Base-by-base conservation (phyloP, 2,797 vertebrate species). In the Acipenser oxyrinchus region DNA sequence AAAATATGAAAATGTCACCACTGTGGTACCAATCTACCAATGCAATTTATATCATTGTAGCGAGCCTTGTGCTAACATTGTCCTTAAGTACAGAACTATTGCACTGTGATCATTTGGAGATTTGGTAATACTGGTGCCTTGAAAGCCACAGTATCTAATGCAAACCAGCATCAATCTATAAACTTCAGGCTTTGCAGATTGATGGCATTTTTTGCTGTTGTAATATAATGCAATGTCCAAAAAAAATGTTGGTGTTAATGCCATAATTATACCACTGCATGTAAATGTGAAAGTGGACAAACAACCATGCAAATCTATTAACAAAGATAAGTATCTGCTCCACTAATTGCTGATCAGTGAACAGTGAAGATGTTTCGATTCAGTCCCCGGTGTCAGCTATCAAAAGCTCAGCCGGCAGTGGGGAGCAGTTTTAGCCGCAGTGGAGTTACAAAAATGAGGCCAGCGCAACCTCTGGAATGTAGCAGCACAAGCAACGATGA, bases 381-480 rank as follows among this genome's bases (percentile, higher is more conserved):
- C 23, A 37, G 23, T 37, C 23, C 23, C 51, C 51, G 6, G 49
- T 10, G 37, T 57, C 18, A 65, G 18, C 62, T 48, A 6, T 8
- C 18, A 6, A 10, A 9, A n/a, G 7, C 10, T 10, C 55, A 58
- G 55, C 55, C 55, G 4, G 12, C 10, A n/a, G 55, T 6, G 55
- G 55, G 55, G 48, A 8, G 49, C 60, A 37, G 8, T 64, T 58
- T 66, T 18, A 64, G 49, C 55, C 7, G 62, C 67, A 60, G 68
- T 18, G 0, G 68, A 72, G 76, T 50, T 62, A 68, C 63, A 75
- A 72, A 49, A 69, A 77, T 73, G 75, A 80, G 80, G 77, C 79
- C 78, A 71, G 58, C 58, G 80, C 72, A 13, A 66, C 69, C 63
- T 68, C 71, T 76, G 87, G 86, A 84, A 84, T 77, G 79, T 74